These are phyloP conservation scores for Sterrhoptilus dennistouni DNA, from an alignment of 2,113 vertebrate species.

Conservation along the genomic window DNA sequence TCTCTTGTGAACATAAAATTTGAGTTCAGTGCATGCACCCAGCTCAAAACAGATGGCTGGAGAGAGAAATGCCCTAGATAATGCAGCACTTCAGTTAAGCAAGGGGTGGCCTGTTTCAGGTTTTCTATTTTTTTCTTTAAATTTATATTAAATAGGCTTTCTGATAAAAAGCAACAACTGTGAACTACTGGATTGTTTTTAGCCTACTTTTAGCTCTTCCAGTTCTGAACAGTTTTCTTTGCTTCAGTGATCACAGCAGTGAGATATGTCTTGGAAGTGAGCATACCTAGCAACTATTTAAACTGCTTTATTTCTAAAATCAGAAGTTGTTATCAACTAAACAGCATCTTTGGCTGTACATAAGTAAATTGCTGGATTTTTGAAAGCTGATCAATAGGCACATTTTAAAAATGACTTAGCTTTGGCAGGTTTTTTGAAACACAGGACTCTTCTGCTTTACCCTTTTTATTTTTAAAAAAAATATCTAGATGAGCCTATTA, in stretches of 20 bases:
- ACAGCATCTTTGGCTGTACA: background rate
- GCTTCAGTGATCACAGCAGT: background rate
- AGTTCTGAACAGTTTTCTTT: background rate
- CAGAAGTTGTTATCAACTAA: background rate
- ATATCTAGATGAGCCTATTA: background rate
- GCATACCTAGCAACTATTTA: background rate
- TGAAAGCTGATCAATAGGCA: background rate
- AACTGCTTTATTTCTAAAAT: background rate
- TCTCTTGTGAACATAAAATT: background rate
- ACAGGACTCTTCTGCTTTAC: background rate
- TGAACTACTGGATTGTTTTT: background rate
- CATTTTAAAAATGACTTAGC: background rate
- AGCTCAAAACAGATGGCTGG: slow-evolving; percentile 11
- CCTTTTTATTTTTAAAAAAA: background rate
- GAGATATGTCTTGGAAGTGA: background rate
- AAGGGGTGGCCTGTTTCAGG: background rate
- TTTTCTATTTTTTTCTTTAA: background rate
- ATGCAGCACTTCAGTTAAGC: background rate
- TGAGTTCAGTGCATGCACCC: background rate
- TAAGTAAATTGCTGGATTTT: background rate
- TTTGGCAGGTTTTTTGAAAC: slow-evolving; percentile 3
- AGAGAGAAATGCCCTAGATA: background rate
- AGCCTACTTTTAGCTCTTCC: background rate
- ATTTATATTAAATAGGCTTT: background rate
- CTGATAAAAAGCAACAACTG: background rate